These are phyloP conservation scores for Podotricha telesiphe DNA, from an alignment of 2,888 invertebrate genomes.

Conservation along the genomic window DNA sequence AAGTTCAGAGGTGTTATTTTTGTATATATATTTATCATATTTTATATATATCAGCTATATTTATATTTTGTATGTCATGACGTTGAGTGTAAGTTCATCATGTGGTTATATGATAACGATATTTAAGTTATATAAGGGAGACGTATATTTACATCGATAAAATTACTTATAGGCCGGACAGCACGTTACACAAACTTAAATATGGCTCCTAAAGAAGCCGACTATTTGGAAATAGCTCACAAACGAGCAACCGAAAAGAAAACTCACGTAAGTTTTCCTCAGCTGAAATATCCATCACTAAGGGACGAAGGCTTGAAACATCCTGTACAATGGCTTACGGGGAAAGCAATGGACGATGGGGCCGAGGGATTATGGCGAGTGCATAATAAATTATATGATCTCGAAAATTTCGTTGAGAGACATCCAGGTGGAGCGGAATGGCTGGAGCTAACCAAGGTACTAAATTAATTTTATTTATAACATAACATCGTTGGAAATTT, in stretches of 20 bases:
- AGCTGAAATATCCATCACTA: constrained; percentile 78
- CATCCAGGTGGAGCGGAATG: constrained; percentile 95
- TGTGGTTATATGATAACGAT: constrained; percentile 7
- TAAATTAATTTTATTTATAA: neutral
- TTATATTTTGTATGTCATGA: constrained; percentile 3
- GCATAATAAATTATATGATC: constrained; percentile 91
- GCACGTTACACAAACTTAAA: constrained; percentile 6
- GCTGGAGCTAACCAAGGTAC: constrained; percentile 87
- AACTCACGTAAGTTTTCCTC: constrained; percentile 79
- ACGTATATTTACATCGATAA: neutral
- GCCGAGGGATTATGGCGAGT: constrained; percentile 92
- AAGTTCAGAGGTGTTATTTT: constrained; percentile 9
- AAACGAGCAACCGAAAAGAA: constrained; percentile 63
- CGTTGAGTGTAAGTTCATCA: constrained; percentile 8
- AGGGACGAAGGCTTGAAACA: constrained; percentile 74
- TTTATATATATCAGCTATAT: neutral
- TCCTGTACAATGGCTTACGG: constrained; percentile 84
- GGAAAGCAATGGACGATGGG: constrained; percentile 86
- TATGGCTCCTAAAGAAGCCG: constrained; percentile 59
- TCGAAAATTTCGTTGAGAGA: constrained; percentile 88
- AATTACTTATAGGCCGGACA: neutral
- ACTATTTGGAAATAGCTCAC: constrained; percentile 61
- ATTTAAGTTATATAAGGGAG: constrained; percentile 12
- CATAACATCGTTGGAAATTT: no score
- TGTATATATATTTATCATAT: no score